These are phyloP conservation scores for Drosophila azteca DNA, from an alignment of 1,140 invertebrate species.

Conservation along the genomic window DNA sequence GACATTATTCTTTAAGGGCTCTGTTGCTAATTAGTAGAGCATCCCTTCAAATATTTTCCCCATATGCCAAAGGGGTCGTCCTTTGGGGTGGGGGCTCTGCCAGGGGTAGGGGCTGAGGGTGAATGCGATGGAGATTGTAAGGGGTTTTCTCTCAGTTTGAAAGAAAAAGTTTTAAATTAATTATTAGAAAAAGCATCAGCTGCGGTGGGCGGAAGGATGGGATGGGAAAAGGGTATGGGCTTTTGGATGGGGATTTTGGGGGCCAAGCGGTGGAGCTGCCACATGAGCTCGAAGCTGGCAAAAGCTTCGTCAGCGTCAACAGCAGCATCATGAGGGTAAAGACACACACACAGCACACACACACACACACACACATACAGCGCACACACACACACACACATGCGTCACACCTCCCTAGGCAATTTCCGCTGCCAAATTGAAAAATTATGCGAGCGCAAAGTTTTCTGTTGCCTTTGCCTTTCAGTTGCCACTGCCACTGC, in stretches of 20 bases:
- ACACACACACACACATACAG: conserved; percentile 10
- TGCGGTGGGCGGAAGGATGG: conserved; percentile 36
- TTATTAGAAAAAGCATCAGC: conserved; percentile 83
- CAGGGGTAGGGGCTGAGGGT: neutral
- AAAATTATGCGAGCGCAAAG: conserved; percentile 82
- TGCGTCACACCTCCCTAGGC: conserved; percentile 76
- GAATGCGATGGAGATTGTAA: neutral
- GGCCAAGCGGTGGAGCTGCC: conserved; percentile 24
- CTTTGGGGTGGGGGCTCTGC: neutral
- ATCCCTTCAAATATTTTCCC: conserved; percentile 26
- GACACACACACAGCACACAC: conserved; percentile 30
- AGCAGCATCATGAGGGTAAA: conserved; percentile 47
- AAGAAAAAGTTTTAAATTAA: conserved; percentile 83
- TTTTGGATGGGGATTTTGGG: too few relatives aligned
- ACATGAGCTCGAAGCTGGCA: conserved; percentile 37
- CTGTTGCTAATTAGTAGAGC: conserved; percentile 52
- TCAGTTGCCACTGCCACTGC: neutral
- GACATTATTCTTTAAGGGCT: conserved; percentile 1
- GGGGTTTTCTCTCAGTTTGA: conserved; percentile 45
- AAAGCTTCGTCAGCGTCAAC: conserved; percentile 39
- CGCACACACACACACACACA: conserved; percentile 12
- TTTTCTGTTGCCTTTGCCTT: conserved; percentile 41
- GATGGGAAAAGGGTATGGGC: neutral
- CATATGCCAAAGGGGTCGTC: neutral
- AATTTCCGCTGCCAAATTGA: conserved; percentile 84